Base-by-base conservation (phyloP, 1,140 invertebrate species). In the Dermatophagoides farinae region DNA sequence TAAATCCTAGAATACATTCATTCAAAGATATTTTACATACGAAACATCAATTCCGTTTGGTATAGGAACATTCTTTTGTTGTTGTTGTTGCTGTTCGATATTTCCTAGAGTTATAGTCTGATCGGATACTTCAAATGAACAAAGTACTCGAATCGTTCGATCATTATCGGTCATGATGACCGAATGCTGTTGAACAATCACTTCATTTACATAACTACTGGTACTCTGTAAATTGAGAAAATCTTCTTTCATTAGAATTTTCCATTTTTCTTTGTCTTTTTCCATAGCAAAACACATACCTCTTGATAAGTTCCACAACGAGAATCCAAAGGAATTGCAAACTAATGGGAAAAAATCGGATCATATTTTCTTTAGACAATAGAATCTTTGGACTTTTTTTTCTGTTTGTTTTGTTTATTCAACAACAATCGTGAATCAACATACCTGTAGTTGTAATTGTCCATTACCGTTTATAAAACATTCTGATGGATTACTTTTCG, bases 131-230 rank as follows among this genome's bases (percentile, higher is more conserved):
- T 74, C 73, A 64, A 77, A 77, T 8, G 74, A 72, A 60, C 75
- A 77, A 62, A 76, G 73, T 18, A 77, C 75, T 62, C 74, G 66
- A 14, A 77, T 74, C 5, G 71, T 76, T 60, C 72, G 72, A 63
- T 77, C 75, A 18, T 70, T 74, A 54, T 77, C 73, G 61, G 75
- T 76, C 71, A 76, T 75, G 57, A 77, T 76, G 4, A 76, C 69
- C 12, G 75, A 72, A 64, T 77, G 76, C 62, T 76, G 72, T 61
- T 77, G 75, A 50, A 77, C 70, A 5, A 77, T 74, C 10, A 77
- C 73, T 55, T 76, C 74, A 65, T 77, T 77, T 11, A 73, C 71
- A 65, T 73, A 77, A 57, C 70, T 67, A 9, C 73, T 74, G 12
- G 70, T 67, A 16, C 69, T 69, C 72, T 75, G 57, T 9, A 58